These are phyloP conservation scores for Dicyrtomina minuta DNA, from an alignment of 2,888 invertebrate species.

Conservation along the genomic window DNA sequence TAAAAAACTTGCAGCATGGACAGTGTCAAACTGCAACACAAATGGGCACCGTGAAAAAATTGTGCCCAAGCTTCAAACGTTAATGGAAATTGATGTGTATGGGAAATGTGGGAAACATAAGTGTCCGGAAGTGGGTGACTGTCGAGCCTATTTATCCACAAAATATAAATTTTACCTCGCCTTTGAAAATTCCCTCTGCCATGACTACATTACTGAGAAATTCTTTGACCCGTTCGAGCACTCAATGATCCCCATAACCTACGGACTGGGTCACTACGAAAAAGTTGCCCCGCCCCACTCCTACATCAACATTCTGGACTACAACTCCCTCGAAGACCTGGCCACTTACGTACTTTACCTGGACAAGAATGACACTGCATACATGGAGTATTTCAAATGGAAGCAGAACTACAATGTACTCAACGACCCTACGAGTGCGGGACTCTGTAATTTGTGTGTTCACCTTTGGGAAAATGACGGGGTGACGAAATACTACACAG, in stretches of 20 bases:
- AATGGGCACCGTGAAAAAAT: constrained; percentile 44
- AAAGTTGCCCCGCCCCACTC: constrained; percentile 54
- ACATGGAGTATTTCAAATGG: constrained; percentile 49
- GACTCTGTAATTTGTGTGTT: constrained; percentile 43
- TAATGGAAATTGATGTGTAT: constrained; percentile 50
- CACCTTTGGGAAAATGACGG: constrained; percentile 36
- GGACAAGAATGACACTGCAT: constrained; percentile 46
- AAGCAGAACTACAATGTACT: constrained; percentile 30
- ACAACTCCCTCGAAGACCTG: constrained; percentile 52
- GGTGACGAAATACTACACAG: neutral
- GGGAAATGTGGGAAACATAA: constrained; percentile 54
- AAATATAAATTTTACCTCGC: constrained; percentile 54
- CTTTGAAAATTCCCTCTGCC: constrained; percentile 54
- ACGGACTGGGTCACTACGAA: constrained; percentile 54
- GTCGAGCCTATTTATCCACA: too few relatives aligned
- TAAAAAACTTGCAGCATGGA: constrained; percentile 51
- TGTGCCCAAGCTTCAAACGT: constrained; percentile 45
- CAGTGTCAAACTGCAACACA: constrained; percentile 51
- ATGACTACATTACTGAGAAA: constrained; percentile 54
- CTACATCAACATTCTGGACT: constrained; percentile 55
- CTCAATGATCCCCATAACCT: constrained; percentile 53
- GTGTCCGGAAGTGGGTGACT: too few relatives aligned
- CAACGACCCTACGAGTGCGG: constrained; percentile 34
- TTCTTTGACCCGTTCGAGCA: constrained; percentile 46
- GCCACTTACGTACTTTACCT: constrained; percentile 53